Percentiles rank a stretch among this genome's conserved stretches.
Conservation (phyloP, 2,113 vertebrate genomes). For the Oreotrochilus melanogaster region DNA sequence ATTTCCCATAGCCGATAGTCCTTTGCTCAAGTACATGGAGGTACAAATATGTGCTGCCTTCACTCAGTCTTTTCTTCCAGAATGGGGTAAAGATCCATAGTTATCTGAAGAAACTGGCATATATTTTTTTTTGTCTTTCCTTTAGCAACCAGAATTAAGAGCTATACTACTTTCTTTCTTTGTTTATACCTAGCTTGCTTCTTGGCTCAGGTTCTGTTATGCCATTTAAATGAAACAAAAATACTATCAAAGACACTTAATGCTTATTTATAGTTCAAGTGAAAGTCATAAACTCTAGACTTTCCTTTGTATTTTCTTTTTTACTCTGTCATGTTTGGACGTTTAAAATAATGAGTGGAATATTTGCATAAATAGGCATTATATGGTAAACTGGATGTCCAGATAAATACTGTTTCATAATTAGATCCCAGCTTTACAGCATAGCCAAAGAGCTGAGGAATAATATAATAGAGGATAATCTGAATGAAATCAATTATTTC, state of each 20-base stretch:
- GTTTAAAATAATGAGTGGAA: not conserved
- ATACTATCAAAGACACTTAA: not conserved
- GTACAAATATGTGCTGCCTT: not conserved
- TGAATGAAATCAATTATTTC: not conserved
- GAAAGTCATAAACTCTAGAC: not conserved
- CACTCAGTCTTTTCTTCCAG: not conserved
- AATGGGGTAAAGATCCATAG: not conserved
- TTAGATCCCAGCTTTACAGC: not conserved
- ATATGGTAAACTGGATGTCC: not conserved
- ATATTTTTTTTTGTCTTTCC: not conserved
- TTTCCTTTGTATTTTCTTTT: not conserved
- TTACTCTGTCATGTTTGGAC: not conserved
- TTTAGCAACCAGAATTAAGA: not conserved
- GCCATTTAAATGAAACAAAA: not conserved
- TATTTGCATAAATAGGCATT: not conserved
- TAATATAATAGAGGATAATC: not conserved
- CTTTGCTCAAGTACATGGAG: not conserved
- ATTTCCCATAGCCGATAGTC: not conserved
- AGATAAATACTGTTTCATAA: not conserved
- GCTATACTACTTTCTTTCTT: not conserved
- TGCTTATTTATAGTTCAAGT: not conserved
- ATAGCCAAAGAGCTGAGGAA: not conserved
- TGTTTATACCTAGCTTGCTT: not conserved
- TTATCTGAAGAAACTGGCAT: not conserved
- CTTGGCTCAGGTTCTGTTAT: not conserved